Percentiles rank a stretch among this genome's conserved stretches.
Evolutionary conservation across 2,797 vertebrate genomes (phyloP).

Genomic region (Myotis findleyi): DNA sequence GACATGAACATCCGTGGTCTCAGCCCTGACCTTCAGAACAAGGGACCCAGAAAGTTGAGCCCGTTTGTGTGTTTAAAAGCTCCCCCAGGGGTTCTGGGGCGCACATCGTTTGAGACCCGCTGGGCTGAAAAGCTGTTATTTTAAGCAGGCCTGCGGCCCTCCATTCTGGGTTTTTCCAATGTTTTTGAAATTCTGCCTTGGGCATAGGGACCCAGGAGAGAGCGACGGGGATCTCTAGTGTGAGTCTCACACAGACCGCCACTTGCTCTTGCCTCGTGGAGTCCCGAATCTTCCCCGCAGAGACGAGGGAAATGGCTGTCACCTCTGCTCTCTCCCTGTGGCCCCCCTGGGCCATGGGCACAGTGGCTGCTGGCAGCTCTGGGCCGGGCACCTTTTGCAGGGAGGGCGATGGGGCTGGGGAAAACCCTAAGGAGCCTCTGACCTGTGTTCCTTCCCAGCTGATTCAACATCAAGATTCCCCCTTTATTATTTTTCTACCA

Average conservation of each 20-base stretch:
- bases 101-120: neutral
- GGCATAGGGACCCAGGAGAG: neutral
- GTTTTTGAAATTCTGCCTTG: neutral
- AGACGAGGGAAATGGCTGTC: neutral
- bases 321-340: neutral
- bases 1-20: neutral
- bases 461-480: neutral
- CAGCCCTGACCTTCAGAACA: neutral
- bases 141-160: neutral
- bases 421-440: neutral
- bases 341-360: neutral
- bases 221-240: neutral
- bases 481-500: neutral
- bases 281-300: neutral
- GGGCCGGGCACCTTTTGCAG: too few species aligned
- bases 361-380: neutral
- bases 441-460: neutral
- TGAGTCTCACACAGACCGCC: neutral
- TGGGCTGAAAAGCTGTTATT: neutral
- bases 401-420: neutral
- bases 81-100: neutral
- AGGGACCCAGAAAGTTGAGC: neutral
- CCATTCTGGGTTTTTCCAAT: neutral
- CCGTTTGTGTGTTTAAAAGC: neutral
- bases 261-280: neutral